Conservation (phyloP, 2,113 vertebrate species). For the Mandrillus leucophaeus region DNA sequence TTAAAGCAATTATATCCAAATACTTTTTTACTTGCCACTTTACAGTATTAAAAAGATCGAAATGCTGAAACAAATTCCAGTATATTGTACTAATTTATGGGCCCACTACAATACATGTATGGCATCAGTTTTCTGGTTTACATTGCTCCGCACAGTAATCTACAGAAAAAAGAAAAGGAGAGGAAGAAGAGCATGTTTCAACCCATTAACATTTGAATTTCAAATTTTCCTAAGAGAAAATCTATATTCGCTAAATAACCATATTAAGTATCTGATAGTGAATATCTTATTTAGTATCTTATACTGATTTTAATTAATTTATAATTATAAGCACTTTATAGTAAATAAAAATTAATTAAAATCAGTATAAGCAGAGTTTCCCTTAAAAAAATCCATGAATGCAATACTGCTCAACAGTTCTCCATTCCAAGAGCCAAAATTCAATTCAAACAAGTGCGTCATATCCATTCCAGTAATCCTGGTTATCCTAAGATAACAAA, state of each 20-base stretch:
- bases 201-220: not conserved
- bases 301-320: too few species aligned
- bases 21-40: not conserved
- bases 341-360: not conserved
- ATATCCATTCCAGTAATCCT: not conserved
- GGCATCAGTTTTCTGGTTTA: not conserved
- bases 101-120: not conserved
- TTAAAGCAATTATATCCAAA: not conserved
- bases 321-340: not conserved
- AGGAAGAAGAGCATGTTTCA: not conserved
- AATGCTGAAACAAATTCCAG: not conserved
- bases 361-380: not conserved
- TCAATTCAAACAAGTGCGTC: not conserved
- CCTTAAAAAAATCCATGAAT: not conserved
- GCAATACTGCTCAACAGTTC: not conserved
- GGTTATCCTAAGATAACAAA: not conserved
- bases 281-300: too few species aligned
- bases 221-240: conserved; percentile 7
- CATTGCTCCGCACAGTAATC: not conserved
- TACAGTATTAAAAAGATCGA: not conserved
- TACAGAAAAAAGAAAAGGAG: not conserved
- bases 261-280: not conserved
- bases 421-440: not conserved
- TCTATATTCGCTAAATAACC: not conserved
- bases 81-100: not conserved